phyloP scores from a whole-genome alignment of 1,140 invertebrate genomes.

The Frieseomelitta varia region DNA sequence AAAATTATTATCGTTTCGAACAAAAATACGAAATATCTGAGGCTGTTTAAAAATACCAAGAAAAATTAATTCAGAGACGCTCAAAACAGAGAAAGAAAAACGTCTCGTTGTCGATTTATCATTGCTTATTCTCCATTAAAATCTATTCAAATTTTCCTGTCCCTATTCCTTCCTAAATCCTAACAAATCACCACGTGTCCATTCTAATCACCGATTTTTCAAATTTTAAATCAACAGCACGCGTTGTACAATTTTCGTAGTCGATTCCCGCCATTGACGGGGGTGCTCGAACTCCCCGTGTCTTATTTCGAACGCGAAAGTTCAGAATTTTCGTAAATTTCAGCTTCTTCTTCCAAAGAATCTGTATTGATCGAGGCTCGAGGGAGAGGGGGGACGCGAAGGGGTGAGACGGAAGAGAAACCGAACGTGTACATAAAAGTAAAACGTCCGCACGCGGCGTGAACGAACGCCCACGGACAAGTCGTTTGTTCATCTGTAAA shows the following conservation, averaged over 20 bases:
- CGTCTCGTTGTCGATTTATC: too few relatives aligned
- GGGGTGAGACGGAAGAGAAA: neutral
- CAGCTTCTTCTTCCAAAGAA: neutral
- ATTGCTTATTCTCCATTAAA: neutral
- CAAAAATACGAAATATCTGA: too few relatives aligned
- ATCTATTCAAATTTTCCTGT: neutral
- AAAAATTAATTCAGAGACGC: too few relatives aligned
- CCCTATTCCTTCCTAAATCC: neutral
- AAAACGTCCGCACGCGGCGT: neutral
- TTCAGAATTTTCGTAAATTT: neutral
- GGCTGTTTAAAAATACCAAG: too few relatives aligned
- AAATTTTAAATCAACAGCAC: too few relatives aligned
- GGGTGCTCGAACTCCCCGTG: neutral
- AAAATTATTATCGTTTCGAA: too few relatives aligned
- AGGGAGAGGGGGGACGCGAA: neutral
- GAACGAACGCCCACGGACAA: conserved; percentile 1
- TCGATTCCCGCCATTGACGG: neutral
- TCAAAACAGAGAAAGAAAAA: too few relatives aligned
- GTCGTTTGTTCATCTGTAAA: conserved; percentile 59
- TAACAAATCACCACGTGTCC: neutral
- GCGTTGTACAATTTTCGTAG: too few relatives aligned
- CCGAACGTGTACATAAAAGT: conserved; percentile 27
- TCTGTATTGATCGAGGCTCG: neutral
- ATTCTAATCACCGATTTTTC: neutral
- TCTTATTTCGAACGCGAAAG: neutral